A percentile compares a stretch with the other conserved stretches of the same genome.
phyloP scores from a whole-genome alignment of 1,140 invertebrate species.

The Rhagoletis zephyria region DNA sequence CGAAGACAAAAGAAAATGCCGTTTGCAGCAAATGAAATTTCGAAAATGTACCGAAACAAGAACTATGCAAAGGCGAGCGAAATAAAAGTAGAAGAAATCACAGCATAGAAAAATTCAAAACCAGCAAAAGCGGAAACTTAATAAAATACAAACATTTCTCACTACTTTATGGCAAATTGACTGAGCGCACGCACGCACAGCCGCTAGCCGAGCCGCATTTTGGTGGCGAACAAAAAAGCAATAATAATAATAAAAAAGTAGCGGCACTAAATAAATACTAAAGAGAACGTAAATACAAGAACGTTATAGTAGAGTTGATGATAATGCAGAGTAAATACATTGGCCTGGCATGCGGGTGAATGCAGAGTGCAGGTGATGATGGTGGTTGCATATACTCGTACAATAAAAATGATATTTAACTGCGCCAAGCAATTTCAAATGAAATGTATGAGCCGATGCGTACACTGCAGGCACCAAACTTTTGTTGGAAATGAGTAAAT shows the following conservation, averaged over 20 bases:
- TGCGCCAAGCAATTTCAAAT: neutral
- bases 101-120: too few relatives aligned
- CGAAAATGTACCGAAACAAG: neutral
- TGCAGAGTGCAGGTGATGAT: neutral
- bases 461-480: too few relatives aligned
- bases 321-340: conserved; percentile 34
- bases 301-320: neutral
- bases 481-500: too few relatives aligned
- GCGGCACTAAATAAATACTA: neutral
- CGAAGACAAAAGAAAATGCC: neutral
- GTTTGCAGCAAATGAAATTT: conserved; percentile 48
- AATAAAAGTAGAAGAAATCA: neutral
- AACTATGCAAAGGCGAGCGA: neutral
- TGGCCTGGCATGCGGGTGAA: neutral
- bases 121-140: conserved; percentile 12
- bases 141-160: conserved; percentile 43
- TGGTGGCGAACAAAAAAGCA: neutral
- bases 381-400: neutral
- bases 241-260: neutral
- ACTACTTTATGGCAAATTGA: conserved; percentile 46
- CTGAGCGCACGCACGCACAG: conserved; percentile 26
- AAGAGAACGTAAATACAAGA: neutral
- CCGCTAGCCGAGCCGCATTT: neutral
- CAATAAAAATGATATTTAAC: conserved; percentile 41
- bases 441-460: too few relatives aligned